Percentiles rank a stretch among this genome's conserved stretches.
Evolutionary conservation across 2,113 vertebrate species (phyloP).

Genomic region (Rhea pennata): DNA sequence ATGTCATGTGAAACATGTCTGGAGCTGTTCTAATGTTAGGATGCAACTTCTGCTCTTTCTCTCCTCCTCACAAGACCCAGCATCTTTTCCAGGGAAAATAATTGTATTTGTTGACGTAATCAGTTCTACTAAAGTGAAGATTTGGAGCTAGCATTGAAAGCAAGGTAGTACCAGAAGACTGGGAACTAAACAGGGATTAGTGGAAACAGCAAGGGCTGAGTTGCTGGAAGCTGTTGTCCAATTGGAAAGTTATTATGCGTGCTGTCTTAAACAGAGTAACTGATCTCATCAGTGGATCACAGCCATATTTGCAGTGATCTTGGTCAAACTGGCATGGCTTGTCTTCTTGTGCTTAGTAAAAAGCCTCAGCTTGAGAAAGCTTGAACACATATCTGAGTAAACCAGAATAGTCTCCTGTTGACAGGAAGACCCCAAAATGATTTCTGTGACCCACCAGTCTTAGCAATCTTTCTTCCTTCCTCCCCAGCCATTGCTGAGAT

Average conservation of each 20-base stretch:
- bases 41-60: not conserved
- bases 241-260: accelerated
- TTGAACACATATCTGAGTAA: not conserved
- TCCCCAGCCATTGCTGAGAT: not conserved
- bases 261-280: not conserved
- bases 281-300: not conserved
- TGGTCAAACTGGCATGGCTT: not conserved
- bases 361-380: not conserved
- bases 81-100: not conserved
- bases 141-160: not conserved
- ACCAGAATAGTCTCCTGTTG: not conserved
- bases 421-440: not conserved
- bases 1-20: not conserved
- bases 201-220: not conserved
- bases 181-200: not conserved
- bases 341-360: not conserved
- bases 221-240: not conserved
- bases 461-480: not conserved
- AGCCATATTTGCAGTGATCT: not conserved
- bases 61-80: not conserved
- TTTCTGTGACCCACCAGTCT: not conserved
- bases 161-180: not conserved
- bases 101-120: not conserved
- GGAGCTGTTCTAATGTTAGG: not conserved
- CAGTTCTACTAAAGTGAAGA: not conserved